Evolutionary conservation across 2,888 invertebrate species (phyloP), one percentile per base, ranked within the genome.

Genomic region (Syritta pipiens): DNA sequence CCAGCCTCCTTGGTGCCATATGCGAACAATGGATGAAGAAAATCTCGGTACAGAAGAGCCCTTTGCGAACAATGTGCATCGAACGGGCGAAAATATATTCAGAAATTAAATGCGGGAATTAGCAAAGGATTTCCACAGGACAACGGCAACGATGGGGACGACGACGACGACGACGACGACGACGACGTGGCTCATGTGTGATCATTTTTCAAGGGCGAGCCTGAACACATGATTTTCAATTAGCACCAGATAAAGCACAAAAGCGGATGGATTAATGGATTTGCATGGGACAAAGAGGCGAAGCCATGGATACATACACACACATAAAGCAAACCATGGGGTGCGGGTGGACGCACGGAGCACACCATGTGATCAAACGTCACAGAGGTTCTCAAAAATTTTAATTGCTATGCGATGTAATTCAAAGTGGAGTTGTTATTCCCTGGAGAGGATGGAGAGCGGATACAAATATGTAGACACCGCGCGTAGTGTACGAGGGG

Each of bases 221-320:
- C 2, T 7, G 30, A 6, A 3, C 9, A 77, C 65, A 72, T 71
- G 71, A 72, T 77, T 77, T 77, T 77, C 77, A 77, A 77, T 77
- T 77, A 77, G 77, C 77, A 72, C 77, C 60, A 55, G 71, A 65
- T 77, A 72, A 60, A 48, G 65, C 71, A 65, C 48, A 53, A 72
- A 48, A 42, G 65, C 77, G 63, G 60, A 44, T 65, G 72, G 77
- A 77, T 77, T 77, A 77, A 72, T 77, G 65, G 72, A 71, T 77
- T 77, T 53, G 28, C 76, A 71, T 60, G 17, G 30, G 40, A 60
- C 74, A 68, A 60, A 65, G 60, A 51, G 51, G 12, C 51, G 40
- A 74, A 74, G 40, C 68, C 74, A 75, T 68, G 37, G 67, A 28
- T 55, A 51, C 22, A 19, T 24, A 6, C 37, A 1, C 46, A 26